Conservation (phyloP, 1,140 invertebrate species). For the Mamestra configurata region DNA sequence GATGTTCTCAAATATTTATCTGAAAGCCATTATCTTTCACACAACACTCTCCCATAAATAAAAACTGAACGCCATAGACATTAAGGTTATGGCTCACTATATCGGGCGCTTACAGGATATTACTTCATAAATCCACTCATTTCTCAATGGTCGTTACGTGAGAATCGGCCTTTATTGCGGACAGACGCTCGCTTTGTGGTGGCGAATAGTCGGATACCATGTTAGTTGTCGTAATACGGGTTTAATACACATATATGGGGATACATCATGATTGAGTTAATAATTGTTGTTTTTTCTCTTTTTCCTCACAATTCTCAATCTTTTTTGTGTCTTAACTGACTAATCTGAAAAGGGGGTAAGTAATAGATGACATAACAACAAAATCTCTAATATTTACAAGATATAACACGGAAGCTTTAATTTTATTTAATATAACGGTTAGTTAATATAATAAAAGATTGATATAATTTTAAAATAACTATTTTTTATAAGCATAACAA, state of each 20-base stretch:
- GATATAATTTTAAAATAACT: no score
- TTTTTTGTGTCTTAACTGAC: no score
- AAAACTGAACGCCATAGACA: constrained; percentile 5
- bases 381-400: no score
- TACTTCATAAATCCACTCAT: constrained; percentile 32
- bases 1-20: not conserved
- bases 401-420: no score
- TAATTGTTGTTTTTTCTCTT: no score
- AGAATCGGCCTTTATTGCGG: constrained; percentile 11
- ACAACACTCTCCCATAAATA: not conserved
- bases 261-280: no score
- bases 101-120: constrained; percentile 21
- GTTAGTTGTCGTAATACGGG: not conserved
- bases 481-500: no score
- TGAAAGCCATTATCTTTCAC: not conserved
- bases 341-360: no score
- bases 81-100: not conserved
- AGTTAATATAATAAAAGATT: no score
- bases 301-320: no score
- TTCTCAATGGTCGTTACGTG: constrained; percentile 27
- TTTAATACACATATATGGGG: not conserved
- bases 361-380: no score
- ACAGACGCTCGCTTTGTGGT: not conserved
- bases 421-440: no score
- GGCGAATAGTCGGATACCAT: not conserved